phyloP scores from a whole-genome alignment of 2,797 vertebrate species.

The Cynodonichthys magdalenae region DNA sequence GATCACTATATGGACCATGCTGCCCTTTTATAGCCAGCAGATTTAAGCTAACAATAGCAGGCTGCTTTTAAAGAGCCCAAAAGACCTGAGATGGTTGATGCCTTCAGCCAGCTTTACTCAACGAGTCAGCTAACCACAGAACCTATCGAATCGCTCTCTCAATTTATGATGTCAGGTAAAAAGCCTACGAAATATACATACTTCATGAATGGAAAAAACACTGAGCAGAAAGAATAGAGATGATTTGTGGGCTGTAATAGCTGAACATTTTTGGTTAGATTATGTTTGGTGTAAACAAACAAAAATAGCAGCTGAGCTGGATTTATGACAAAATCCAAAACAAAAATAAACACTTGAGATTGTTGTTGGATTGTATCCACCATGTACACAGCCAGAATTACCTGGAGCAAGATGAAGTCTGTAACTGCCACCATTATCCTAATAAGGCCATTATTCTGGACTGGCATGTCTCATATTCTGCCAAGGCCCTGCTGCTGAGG shows the following conservation, averaged over 20 bases:
- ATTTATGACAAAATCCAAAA: slow-evolving; percentile 23
- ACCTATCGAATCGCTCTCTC: slow-evolving; percentile 33
- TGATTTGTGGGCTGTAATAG: slow-evolving; percentile 45
- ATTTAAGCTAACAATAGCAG: slow-evolving; percentile 19
- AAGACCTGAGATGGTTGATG: slow-evolving; percentile 38
- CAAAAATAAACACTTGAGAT: slow-evolving; percentile 55
- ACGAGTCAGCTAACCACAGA: slow-evolving; percentile 33
- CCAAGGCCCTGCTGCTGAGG: slow-evolving; percentile 48
- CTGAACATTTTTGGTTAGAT: slow-evolving; percentile 41
- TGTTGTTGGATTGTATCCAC: slow-evolving; percentile 51
- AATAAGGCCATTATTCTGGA: slow-evolving; percentile 73
- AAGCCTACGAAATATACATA: slow-evolving; percentile 53
- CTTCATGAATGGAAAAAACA: slow-evolving; percentile 60
- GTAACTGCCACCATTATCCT: slow-evolving; percentile 79
- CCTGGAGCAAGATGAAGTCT: slow-evolving; percentile 56
- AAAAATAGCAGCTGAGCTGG: slow-evolving; percentile 47
- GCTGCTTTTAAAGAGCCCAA: slow-evolving; percentile 24
- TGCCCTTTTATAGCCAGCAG: slow-evolving; percentile 7
- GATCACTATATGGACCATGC: background rate
- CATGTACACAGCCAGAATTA: slow-evolving; percentile 56
- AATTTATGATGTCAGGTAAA: slow-evolving; percentile 33
- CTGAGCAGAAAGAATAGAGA: slow-evolving; percentile 15
- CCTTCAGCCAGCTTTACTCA: slow-evolving; percentile 25
- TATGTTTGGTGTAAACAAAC: slow-evolving; percentile 62
- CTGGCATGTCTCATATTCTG: slow-evolving; percentile 47